These are phyloP conservation scores for Parapristionchus giblindavisi DNA, from an alignment of 2,888 invertebrate species.

Conservation along the genomic window DNA sequence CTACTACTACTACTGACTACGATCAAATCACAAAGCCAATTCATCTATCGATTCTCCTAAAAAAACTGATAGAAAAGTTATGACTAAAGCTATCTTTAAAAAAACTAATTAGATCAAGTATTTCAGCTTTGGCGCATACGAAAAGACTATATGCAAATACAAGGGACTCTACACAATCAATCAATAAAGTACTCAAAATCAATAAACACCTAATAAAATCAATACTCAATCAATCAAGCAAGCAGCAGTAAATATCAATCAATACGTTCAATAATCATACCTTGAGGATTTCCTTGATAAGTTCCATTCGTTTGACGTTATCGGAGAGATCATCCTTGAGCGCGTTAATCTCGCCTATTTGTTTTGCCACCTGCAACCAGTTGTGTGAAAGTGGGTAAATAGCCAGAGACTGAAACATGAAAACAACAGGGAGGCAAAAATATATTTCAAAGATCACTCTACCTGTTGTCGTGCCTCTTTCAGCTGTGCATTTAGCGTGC, in stretches of 20 bases:
- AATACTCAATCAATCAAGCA: neutral
- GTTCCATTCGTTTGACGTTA: slow-evolving; percentile 47
- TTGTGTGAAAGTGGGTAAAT: neutral
- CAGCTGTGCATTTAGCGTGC: slow-evolving; percentile 46
- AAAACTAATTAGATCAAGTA: neutral
- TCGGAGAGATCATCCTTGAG: slow-evolving; percentile 51
- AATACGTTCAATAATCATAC: slow-evolving; percentile 29
- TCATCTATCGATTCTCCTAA: too few relatives aligned
- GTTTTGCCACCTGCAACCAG: slow-evolving; percentile 36
- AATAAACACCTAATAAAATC: too few relatives aligned
- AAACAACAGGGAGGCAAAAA: too few relatives aligned
- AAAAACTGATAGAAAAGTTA: too few relatives aligned
- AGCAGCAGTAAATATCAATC: neutral
- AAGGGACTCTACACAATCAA: neutral
- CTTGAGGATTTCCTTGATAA: slow-evolving; percentile 50
- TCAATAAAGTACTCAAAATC: too few relatives aligned
- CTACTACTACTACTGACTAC: too few relatives aligned
- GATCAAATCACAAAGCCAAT: too few relatives aligned
- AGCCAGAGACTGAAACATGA: too few relatives aligned
- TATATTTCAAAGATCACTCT: too few relatives aligned
- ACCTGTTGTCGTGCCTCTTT: slow-evolving; percentile 53
- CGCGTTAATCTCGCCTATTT: slow-evolving; percentile 50
- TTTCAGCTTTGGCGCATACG: neutral
- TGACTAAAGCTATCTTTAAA: neutral
- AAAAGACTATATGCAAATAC: neutral